Percentiles rank a stretch among this genome's conserved stretches.
Conservation (phyloP, 2,888 invertebrate genomes). For the Cancer borealis region DNA sequence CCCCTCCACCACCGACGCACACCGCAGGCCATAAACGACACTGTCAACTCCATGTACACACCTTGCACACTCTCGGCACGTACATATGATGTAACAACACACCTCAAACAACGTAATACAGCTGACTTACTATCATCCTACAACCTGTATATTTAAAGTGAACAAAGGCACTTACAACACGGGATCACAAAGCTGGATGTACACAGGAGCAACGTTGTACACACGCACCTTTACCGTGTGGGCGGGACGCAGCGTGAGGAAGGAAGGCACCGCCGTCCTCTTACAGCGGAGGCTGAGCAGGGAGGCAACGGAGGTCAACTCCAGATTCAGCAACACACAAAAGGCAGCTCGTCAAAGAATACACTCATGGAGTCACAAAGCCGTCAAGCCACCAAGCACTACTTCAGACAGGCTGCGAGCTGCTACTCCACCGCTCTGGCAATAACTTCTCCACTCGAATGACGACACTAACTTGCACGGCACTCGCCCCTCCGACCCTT, state of each 20-base stretch:
- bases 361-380: background rate
- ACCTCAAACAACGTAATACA: background rate
- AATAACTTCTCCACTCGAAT: constrained; percentile 6
- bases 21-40: background rate
- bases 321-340: background rate
- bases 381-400: constrained; percentile 6
- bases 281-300: background rate
- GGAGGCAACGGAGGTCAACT: background rate
- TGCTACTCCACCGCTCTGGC: background rate
- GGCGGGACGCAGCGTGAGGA: background rate
- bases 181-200: background rate
- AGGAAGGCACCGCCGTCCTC: background rate
- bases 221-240: background rate
- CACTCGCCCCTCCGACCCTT: constrained; percentile 15
- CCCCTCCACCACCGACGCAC: background rate
- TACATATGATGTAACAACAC: background rate
- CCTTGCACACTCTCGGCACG: background rate
- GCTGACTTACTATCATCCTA: background rate
- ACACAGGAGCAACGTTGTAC: background rate
- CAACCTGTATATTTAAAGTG: background rate
- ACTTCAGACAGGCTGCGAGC: background rate
- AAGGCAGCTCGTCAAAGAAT: background rate
- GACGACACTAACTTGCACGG: constrained; percentile 29
- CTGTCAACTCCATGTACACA: no score
- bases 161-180: background rate